Conservation (phyloP, 2,113 vertebrate species). For the Uropsilus gracilis region DNA sequence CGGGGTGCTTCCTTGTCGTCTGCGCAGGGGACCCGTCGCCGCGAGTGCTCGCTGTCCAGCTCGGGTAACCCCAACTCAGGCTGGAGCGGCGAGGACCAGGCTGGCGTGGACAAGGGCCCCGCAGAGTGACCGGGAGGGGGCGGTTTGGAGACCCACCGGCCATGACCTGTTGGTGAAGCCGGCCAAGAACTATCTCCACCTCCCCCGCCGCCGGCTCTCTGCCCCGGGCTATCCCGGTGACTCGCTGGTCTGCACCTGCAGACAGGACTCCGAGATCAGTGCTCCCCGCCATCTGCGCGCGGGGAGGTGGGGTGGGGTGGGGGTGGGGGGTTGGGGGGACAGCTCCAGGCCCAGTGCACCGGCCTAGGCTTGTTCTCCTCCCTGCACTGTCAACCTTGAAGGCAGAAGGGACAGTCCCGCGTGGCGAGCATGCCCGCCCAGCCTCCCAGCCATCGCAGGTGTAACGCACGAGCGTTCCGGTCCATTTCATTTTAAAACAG, state of each 20-base stretch:
- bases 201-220: background rate
- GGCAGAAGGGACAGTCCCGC: background rate
- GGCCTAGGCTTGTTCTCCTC: background rate
- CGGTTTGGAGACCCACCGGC: background rate
- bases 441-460: no score
- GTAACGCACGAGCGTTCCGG: no score
- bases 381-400: background rate
- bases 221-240: background rate
- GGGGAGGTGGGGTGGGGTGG: no score
- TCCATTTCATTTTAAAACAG: no score
- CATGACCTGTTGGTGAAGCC: background rate
- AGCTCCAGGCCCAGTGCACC: accelerated
- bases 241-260: background rate
- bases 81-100: no score
- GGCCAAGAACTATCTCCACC: background rate
- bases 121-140: background rate
- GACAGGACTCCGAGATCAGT: background rate
- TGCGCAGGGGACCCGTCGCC: no score
- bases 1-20: no score
- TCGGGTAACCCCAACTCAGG: background rate
- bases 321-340: no score
- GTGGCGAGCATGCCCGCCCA: background rate
- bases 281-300: background rate
- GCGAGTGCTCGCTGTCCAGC: no score
- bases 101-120: background rate